Conservation (phyloP, 1,140 invertebrate genomes). For the Bombus terrestris region DNA sequence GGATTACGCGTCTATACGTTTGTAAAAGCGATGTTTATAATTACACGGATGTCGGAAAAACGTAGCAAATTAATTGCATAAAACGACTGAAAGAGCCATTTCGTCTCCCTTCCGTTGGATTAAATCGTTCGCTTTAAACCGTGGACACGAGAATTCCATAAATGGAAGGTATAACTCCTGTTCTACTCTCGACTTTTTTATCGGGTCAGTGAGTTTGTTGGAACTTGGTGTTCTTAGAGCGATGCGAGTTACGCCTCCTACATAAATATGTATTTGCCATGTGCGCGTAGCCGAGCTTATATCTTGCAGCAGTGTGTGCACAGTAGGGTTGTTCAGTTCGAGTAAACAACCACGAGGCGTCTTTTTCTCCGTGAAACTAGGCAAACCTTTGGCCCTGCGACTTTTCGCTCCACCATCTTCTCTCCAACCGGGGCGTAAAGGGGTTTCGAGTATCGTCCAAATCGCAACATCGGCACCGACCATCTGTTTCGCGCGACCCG, state of each 20-base stretch:
- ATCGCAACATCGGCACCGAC: conserved; percentile 18
- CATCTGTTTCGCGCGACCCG: conserved; percentile 10
- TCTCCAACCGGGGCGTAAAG: not conserved
- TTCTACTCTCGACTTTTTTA: conserved; percentile 25
- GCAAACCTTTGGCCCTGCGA: not conserved
- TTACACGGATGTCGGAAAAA: not conserved
- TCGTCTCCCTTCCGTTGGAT: conserved; percentile 13
- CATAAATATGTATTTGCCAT: conserved; percentile 33
- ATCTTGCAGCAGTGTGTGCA: not conserved
- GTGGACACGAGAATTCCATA: not conserved
- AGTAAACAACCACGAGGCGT: not conserved
- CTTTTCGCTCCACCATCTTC: not conserved
- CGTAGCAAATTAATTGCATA: not conserved
- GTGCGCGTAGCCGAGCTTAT: not conserved
- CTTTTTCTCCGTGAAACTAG: not conserved
- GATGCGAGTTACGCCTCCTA: conserved; percentile 23
- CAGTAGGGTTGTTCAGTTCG: not conserved
- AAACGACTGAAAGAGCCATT: not conserved
- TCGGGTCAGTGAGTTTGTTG: conserved; percentile 9
- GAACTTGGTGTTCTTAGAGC: not conserved
- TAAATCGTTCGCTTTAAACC: not conserved
- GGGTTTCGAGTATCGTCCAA: not conserved
- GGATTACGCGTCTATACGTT: not conserved
- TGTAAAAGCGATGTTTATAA: not conserved
- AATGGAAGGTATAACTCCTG: not conserved